Evolutionary conservation across 2,888 invertebrate species (phyloP), one percentile per base, ranked within the genome.

Genomic region (Macaria liturata): DNA sequence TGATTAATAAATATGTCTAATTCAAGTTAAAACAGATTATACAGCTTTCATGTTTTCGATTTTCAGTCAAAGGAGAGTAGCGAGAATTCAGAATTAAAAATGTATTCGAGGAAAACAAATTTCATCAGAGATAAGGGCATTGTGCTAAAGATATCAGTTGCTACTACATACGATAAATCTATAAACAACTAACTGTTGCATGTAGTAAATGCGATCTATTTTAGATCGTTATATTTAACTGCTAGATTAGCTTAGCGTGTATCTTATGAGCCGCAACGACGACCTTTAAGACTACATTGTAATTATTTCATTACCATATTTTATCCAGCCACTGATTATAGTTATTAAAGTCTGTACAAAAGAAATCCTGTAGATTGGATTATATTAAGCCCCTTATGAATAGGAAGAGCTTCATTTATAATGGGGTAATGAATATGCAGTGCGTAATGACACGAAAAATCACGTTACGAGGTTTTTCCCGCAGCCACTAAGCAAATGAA

Each of bases 191-290:
- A 2, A 37, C 7, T 37, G 1, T 37, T 37, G 34, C 34, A 37
- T 20, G 20, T 20, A 20, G 20, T 20, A 37, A 37, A 6, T 37
- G 34, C 34, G 7, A 7, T 37, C 34, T 37, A 37, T 37, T 37
- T 37, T 7, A 37, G 34, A 37, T 6, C 34, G 3, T 37, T 37
- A 37, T 37, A 37, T 37, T 37, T 37, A 37, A 20, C 20, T 20
- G 47, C 37, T 9, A 49, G 44, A 49, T 55, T 34, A 71, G 69
- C 62, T 68, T 68, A 66, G 78, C 80, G 77, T 78, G 81, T 69
- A 71, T 65, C 74, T 72, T 69, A 78, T 80, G 82, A 83, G 80
- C 76, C 81, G 73, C 75, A 71, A 80, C 83, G 75, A 61, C 71
- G 71, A 70, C 71, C 61, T 72, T 81, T 74, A 74, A 72, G 78